Evolutionary conservation across 2,113 vertebrate species (phyloP).

Genomic region (Anolis carolinensis): DNA sequence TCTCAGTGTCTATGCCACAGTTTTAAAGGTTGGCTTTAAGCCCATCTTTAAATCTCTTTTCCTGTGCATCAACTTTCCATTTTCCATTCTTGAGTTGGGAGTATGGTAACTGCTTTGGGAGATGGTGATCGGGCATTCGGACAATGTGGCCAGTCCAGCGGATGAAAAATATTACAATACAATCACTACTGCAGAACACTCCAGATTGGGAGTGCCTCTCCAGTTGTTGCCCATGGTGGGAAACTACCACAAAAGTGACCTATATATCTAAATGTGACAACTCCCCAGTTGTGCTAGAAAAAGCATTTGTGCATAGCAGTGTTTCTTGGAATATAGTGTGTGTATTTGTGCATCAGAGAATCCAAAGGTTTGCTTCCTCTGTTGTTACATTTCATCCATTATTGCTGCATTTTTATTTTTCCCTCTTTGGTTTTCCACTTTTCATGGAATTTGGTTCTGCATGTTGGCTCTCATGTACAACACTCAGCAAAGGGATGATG

Average conservation of each 20-base stretch:
- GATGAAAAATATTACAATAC: too few relatives aligned
- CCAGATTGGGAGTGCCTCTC: background rate
- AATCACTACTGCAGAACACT: too few relatives aligned
- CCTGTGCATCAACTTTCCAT: too few relatives aligned
- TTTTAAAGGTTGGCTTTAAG: too few relatives aligned
- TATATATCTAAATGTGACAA: background rate
- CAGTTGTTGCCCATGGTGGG: too few relatives aligned
- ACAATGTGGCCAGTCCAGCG: too few relatives aligned
- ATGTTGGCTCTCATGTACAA: background rate
- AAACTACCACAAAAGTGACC: background rate
- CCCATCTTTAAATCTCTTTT: too few relatives aligned
- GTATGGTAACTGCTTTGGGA: too few relatives aligned
- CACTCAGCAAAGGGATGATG: background rate
- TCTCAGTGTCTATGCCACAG: too few relatives aligned
- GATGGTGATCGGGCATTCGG: too few relatives aligned
- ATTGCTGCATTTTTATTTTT: background rate
- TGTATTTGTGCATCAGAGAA: background rate
- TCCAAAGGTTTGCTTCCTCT: background rate
- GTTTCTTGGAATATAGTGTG: background rate
- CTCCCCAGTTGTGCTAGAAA: background rate
- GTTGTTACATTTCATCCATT: background rate
- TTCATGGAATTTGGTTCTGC: background rate
- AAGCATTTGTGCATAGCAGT: background rate
- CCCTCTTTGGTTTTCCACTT: background rate
- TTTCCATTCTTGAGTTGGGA: too few relatives aligned